phyloP scores from a whole-genome alignment of 2,113 vertebrate species.

The Colistium nudipinnis region DNA sequence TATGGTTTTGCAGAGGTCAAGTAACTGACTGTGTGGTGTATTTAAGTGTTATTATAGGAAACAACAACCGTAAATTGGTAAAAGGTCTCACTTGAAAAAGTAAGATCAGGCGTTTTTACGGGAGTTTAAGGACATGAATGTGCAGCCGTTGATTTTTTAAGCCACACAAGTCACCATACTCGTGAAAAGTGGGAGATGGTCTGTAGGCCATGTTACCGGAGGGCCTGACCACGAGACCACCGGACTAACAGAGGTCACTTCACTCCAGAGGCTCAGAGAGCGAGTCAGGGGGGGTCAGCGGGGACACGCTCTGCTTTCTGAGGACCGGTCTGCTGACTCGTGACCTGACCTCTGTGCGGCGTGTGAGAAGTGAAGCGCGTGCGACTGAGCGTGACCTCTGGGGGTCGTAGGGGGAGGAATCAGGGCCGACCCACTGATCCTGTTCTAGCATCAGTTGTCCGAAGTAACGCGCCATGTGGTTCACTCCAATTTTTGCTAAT shows the following conservation, averaged over 20 bases:
- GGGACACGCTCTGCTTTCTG: conserved; percentile 8
- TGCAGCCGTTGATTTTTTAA: conserved; percentile 58
- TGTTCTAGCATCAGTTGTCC: background rate
- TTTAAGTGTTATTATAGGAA: too few relatives aligned
- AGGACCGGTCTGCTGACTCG: background rate
- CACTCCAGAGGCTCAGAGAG: conserved; percentile 2
- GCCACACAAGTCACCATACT: conserved; percentile 46
- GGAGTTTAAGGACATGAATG: background rate
- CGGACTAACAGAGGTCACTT: conserved; percentile 2
- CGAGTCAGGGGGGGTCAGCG: background rate
- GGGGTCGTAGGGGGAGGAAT: background rate
- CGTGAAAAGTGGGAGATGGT: conserved; percentile 36
- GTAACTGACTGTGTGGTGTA: too few relatives aligned
- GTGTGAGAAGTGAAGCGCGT: background rate
- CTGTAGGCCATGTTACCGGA: conserved; percentile 6
- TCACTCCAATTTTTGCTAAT: too few relatives aligned
- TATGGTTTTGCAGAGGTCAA: too few relatives aligned
- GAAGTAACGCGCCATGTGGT: too few relatives aligned
- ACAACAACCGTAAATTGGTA: too few relatives aligned
- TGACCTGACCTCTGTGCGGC: background rate
- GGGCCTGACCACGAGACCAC: conserved; percentile 15
- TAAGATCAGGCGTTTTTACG: too few relatives aligned
- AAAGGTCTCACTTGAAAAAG: too few relatives aligned
- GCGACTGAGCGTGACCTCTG: conserved; percentile 4
- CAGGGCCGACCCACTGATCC: conserved; percentile 2